Base-by-base conservation (phyloP, 2,888 invertebrate species). In the Lissonota sp. region DNA sequence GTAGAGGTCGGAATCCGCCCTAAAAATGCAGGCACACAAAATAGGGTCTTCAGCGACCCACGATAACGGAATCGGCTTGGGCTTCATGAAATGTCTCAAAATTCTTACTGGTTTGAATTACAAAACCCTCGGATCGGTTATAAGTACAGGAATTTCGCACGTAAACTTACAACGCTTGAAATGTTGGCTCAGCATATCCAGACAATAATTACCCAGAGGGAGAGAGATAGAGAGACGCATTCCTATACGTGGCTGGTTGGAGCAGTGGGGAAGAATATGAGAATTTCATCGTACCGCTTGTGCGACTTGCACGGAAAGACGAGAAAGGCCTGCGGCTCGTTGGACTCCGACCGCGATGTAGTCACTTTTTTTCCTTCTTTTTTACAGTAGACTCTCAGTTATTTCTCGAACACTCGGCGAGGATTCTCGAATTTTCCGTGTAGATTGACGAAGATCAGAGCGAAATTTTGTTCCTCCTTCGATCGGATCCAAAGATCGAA, bases 251-350 rank as follows among this genome's bases (percentile, higher is more conserved):
- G 67, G 60, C 62, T 51, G n/a, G 7, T 2, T 39, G 64, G 16
- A 8, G 53, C 55, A 57, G 75, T 60, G 74, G 60, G 70, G 46
- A 37, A 64, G 58, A 26, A 69, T 76, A 66, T 77, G 80, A 77
- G 76, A 83, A 84, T 82, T n/a, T 67, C 81, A 78, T 81, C 71
- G 82, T 79, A 69, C 75, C 75, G 75, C 66, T 78, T 66, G 42
- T 67, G 70, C 74, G 66, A 62, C 60, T 60, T 71, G 78, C 57
- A 70, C 78, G 62, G 62, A 60, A 58, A 74, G 58, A 74, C 67
- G 58, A 26, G 26, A 60, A 42, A 42, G 14, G 39, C 58, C 57
- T 42, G 74, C 42, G 49, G 49, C 63, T 51, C 63, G 53, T 62
- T 75, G 82, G 82, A 77, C 77, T 77, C 77, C 70, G 71, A 77